A percentile compares a stretch with the other conserved stretches of the same genome.
These are phyloP conservation scores for Schlechtendalia chinensis DNA, from an alignment of 1,140 invertebrate genomes.

Conservation along the genomic window DNA sequence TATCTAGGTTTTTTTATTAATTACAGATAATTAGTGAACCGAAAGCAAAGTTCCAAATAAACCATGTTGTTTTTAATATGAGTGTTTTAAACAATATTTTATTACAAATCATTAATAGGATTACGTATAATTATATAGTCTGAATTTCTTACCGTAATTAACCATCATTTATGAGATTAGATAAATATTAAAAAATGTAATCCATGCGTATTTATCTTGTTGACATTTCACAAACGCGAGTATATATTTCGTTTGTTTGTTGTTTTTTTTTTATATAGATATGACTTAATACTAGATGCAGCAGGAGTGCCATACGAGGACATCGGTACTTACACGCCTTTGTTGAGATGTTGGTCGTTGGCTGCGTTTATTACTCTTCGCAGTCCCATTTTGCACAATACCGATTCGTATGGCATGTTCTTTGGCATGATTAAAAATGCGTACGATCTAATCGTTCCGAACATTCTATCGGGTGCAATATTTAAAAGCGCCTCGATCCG, in stretches of 20 bases:
- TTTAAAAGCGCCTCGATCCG: slow-evolving; percentile 64
- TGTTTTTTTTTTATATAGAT: slow-evolving; percentile 59
- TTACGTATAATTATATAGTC: no score
- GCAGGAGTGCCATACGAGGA: slow-evolving; percentile 67
- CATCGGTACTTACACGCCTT: slow-evolving; percentile 58
- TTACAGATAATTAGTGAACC: no score
- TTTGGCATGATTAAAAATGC: slow-evolving; percentile 64
- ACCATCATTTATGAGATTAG: no score
- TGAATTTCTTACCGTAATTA: no score
- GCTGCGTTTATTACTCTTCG: slow-evolving; percentile 79
- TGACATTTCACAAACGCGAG: background rate
- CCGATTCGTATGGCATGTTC: slow-evolving; percentile 74
- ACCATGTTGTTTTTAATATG: no score
- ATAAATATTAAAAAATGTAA: no score
- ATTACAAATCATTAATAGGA: no score
- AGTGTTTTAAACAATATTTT: no score
- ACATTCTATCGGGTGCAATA: slow-evolving; percentile 58
- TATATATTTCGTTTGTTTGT: background rate
- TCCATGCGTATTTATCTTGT: background rate
- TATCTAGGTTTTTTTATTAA: no score
- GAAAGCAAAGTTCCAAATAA: no score
- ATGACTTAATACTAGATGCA: slow-evolving; percentile 82
- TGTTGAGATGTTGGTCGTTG: slow-evolving; percentile 67
- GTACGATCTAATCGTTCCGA: slow-evolving; percentile 60
- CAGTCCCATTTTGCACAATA: slow-evolving; percentile 76